Conservation (phyloP, 2,797 vertebrate species). For the Acrocephalus scirpaceus region DNA sequence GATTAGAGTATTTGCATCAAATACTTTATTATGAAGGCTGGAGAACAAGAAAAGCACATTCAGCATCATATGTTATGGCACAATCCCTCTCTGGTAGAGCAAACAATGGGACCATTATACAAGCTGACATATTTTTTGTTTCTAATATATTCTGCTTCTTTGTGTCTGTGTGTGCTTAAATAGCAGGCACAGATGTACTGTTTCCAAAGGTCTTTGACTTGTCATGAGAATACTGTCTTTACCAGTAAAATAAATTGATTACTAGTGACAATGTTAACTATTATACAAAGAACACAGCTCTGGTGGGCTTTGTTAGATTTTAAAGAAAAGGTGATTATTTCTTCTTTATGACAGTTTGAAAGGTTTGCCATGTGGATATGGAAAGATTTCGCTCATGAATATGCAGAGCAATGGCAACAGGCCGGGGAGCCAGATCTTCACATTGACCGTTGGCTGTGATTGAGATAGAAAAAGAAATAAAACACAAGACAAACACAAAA, state of each 20-base stretch:
- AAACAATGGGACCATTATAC: slow-evolving; percentile 76
- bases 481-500: not conserved
- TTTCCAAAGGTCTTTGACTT: slow-evolving; percentile 78
- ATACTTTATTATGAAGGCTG: slow-evolving; percentile 74
- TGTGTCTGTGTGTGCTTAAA: slow-evolving; percentile 76
- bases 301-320: slow-evolving; percentile 65
- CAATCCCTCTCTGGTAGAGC: slow-evolving; percentile 72
- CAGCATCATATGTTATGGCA: slow-evolving; percentile 70
- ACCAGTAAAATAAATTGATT: slow-evolving; percentile 70
- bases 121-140: slow-evolving; percentile 79
- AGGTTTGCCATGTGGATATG: slow-evolving; percentile 67
- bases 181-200: slow-evolving; percentile 78
- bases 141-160: slow-evolving; percentile 77
- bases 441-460: slow-evolving; percentile 43
- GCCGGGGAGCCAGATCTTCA: slow-evolving; percentile 22
- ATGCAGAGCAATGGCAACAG: slow-evolving; percentile 56
- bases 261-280: slow-evolving; percentile 67
- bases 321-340: slow-evolving; percentile 71
- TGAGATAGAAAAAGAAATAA: not conserved
- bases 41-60: slow-evolving; percentile 73
- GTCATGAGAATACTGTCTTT: slow-evolving; percentile 73
- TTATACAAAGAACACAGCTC: slow-evolving; percentile 59
- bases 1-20: slow-evolving; percentile 72
- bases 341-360: slow-evolving; percentile 74
- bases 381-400: slow-evolving; percentile 69